Evolutionary conservation across 2,888 invertebrate genomes (phyloP), one percentile per base, ranked within the genome.

Genomic region (Heliconius ismenius): DNA sequence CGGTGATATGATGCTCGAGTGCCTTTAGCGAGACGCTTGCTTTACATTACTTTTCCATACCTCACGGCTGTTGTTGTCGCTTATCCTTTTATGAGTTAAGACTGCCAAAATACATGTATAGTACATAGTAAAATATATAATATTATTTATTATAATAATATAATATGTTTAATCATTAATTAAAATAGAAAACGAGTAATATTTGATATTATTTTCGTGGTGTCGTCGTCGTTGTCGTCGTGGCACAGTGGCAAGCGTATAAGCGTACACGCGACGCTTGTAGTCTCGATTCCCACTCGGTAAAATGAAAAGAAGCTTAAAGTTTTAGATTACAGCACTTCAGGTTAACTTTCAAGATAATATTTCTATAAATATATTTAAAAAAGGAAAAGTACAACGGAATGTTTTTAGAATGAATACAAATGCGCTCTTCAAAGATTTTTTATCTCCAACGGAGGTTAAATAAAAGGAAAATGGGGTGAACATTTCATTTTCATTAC

Each of bases 1-100:
- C 83, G 64, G 83, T 81, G 81, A 83, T 84, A 84, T 85, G 83
- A 84, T 81, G 82, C 82, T 82, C 77, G 80, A 83, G 81, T 81
- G 79, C 80, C 80, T 80, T 74, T 77, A 79, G 72, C 74, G 78
- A 75, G 73, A 74, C 76, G 65, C 78, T 78, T 76, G 73, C 39
- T 18, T 73, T 39, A 73, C 39, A 73, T 74, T 64, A 65, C 65
- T 32, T 77, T 75, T 70, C 77, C 58, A 70, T 74, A 75, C 65
- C 65, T 60, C 67, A 70, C 67, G 69, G 67, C 60, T 70, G 67
- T 60, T 65, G 58, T 75, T 62, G 43, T 43, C 58, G 69, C 65
- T 65, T 74, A 64, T 70, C 64, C 70, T 77, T 70, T 65, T 69
- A 28, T 69, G 54, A 70, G 13, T n/a, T 70, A n/a, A 32, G n/a